Percentiles rank a stretch among this genome's conserved stretches.
These are phyloP conservation scores for Coenobita brevimanus DNA, from an alignment of 1,140 invertebrate species.

Conservation along the genomic window DNA sequence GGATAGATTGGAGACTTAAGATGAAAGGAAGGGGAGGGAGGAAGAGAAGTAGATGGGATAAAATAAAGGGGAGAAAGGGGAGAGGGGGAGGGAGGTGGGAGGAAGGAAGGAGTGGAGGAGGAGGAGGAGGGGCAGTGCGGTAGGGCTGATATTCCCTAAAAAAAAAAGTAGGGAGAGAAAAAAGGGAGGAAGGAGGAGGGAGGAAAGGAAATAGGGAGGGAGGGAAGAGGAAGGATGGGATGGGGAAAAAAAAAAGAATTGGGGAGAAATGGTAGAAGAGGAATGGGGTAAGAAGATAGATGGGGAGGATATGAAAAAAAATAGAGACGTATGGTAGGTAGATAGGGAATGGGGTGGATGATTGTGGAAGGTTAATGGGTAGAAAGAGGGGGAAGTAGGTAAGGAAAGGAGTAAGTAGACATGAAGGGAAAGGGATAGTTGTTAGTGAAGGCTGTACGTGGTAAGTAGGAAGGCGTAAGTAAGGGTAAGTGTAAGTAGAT, in stretches of 20 bases:
- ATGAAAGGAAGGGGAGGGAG: too few species aligned
- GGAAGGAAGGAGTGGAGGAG: background rate
- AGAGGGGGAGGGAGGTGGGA: too few species aligned
- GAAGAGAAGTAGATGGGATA: too few species aligned
- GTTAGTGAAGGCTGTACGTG: background rate
- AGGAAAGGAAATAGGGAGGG: slow-evolving; percentile 1
- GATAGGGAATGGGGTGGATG: too few species aligned
- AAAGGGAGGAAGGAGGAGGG: background rate
- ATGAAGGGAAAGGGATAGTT: background rate
- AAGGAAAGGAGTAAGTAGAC: background rate
- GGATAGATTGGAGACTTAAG: too few species aligned
- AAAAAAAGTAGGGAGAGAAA: too few species aligned
- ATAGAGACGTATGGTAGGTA: too few species aligned
- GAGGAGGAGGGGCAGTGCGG: background rate
- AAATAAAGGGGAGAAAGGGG: too few species aligned
- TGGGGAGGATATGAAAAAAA: background rate
- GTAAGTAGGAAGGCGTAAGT: background rate
- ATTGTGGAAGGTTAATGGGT: too few species aligned
- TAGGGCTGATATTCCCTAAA: background rate
- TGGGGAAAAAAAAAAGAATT: background rate
- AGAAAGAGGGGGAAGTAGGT: slow-evolving; percentile 3
- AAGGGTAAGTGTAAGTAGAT: background rate
- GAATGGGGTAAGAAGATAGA: background rate
- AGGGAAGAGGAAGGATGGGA: background rate
- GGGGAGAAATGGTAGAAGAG: background rate